Percentiles rank a stretch among this genome's conserved stretches.
These are phyloP conservation scores for Megalurothrips usitatus DNA, from an alignment of 2,888 invertebrate species.

Conservation along the genomic window DNA sequence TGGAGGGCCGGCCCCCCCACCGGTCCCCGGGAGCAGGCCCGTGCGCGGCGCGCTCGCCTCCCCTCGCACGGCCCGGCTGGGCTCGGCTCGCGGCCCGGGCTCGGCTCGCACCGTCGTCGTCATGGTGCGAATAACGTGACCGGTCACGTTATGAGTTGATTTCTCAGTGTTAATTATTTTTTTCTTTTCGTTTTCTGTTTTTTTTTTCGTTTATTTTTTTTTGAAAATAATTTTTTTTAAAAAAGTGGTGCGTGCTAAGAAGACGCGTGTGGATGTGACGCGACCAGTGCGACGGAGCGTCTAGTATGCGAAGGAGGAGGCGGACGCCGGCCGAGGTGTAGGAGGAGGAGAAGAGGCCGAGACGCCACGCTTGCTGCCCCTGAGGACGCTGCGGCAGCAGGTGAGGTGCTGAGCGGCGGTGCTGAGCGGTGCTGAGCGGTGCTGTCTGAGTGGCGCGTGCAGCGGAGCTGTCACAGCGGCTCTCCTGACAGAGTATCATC, in stretches of 20 bases:
- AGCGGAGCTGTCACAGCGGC: no score
- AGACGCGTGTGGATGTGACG: conserved; percentile 16
- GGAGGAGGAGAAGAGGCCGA: not conserved
- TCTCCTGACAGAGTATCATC: no score
- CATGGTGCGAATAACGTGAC: not conserved
- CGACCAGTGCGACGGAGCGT: not conserved
- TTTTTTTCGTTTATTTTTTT: no score
- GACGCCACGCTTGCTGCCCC: no score
- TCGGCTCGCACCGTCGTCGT: not conserved
- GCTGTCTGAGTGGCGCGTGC: no score
- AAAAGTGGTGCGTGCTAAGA: not conserved
- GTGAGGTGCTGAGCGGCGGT: no score
- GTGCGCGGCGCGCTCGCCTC: not conserved
- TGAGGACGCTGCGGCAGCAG: no score
- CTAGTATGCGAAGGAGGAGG: conserved; percentile 19
- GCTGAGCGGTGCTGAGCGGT: no score
- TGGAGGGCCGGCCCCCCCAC: not conserved
- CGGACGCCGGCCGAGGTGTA: not conserved
- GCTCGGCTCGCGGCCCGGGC: conserved; percentile 13
- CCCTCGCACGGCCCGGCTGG: not conserved
- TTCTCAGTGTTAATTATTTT: no score
- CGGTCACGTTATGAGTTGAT: not conserved
- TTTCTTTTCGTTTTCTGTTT: no score
- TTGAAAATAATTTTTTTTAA: no score
- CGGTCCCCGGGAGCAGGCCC: no score